Conservation (phyloP, 2,888 invertebrate genomes). For the Podotricha telesiphe region DNA sequence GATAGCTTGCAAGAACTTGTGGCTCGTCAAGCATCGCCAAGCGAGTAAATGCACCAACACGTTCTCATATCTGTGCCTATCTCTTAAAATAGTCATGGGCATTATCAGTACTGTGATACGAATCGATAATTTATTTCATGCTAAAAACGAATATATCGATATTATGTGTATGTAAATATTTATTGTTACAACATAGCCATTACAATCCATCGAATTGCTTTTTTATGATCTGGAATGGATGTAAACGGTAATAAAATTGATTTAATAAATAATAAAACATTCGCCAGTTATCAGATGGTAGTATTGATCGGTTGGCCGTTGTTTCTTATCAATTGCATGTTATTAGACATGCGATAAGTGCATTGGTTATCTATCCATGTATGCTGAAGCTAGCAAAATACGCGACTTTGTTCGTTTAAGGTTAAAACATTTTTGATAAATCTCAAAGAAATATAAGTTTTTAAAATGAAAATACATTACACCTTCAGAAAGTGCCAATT, state of each 20-base stretch:
- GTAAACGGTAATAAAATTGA: slow-evolving; percentile 39
- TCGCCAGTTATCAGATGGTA: slow-evolving; percentile 37
- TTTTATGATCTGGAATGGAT: slow-evolving; percentile 36
- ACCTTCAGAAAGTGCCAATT: no score
- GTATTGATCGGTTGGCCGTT: slow-evolving; percentile 43
- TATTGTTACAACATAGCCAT: neutral
- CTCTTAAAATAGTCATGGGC: no score
- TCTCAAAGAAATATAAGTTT: no score
- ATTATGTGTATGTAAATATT: neutral
- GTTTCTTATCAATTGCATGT: slow-evolving; percentile 46
- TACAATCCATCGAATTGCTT: slow-evolving; percentile 31
- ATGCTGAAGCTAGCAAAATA: neutral
- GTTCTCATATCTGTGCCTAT: no score
- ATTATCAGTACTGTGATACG: neutral
- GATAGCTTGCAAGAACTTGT: no score
- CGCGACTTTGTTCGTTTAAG: neutral
- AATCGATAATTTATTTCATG: neutral
- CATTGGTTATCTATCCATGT: slow-evolving; percentile 33
- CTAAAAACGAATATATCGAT: neutral
- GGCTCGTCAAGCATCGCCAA: no score
- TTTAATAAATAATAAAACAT: slow-evolving; percentile 44
- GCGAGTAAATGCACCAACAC: no score
- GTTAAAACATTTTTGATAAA: no score
- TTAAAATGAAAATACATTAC: no score
- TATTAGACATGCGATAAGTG: slow-evolving; percentile 43